A percentile compares a stretch with the other conserved stretches of the same genome.
These are phyloP conservation scores for Drosophila pseudoananassae DNA, from an alignment of 1,140 invertebrate genomes.

Conservation along the genomic window DNA sequence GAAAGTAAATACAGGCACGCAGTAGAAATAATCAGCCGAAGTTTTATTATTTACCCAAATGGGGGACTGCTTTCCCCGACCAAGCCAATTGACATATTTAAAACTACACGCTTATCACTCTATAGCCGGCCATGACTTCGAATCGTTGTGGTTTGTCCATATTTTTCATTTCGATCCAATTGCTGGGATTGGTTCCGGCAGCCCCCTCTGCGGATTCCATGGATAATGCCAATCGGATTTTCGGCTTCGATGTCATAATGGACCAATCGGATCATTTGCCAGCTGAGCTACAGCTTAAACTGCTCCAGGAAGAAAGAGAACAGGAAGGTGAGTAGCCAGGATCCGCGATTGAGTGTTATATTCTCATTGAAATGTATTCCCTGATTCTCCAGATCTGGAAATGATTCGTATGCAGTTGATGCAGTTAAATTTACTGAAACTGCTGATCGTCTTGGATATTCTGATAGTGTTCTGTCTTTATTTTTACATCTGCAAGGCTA, in stretches of 20 bases:
- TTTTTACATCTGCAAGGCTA: slow-evolving; percentile 8
- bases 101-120: background rate
- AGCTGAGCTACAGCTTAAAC: slow-evolving; percentile 15
- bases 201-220: background rate
- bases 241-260: background rate
- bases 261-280: background rate
- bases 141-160: background rate
- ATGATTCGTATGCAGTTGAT: slow-evolving; percentile 48
- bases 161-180: slow-evolving; percentile 3
- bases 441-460: slow-evolving; percentile 48
- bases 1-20: slow-evolving; percentile 23
- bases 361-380: background rate
- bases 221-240: background rate
- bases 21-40: background rate
- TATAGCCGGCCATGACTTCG: slow-evolving; percentile 6
- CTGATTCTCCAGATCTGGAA: slow-evolving; percentile 13
- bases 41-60: slow-evolving; percentile 52
- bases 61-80: background rate
- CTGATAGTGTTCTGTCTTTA: slow-evolving; percentile 39
- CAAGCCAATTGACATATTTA: background rate
- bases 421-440: slow-evolving; percentile 59
- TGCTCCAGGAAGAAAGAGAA: slow-evolving; percentile 9
- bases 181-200: background rate
- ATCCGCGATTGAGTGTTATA: background rate
- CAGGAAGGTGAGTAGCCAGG: slow-evolving; percentile 29